Evolutionary conservation across 2,888 invertebrate species (phyloP).

Genomic region (Marronus borbonicus): DNA sequence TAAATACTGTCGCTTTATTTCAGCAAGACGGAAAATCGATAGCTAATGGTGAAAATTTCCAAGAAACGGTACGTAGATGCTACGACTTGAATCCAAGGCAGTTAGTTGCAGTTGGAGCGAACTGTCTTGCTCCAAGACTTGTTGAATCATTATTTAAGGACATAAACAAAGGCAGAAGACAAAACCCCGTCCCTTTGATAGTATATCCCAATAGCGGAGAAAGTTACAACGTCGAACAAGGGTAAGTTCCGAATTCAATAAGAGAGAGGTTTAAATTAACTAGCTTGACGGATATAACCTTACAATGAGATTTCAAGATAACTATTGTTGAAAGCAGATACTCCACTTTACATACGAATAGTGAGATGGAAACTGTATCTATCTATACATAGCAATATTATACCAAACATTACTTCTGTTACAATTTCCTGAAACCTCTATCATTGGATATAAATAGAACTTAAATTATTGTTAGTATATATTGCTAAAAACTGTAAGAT

Average conservation of each 20-base stretch:
- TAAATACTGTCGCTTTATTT: conserved; percentile 34
- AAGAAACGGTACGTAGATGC: conserved; percentile 80
- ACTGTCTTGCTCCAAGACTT: conserved; percentile 84
- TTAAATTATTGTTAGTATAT: no score
- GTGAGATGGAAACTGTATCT: background rate
- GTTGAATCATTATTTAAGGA: conserved; percentile 76
- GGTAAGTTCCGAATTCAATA: conserved; percentile 70
- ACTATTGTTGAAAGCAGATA: conserved; percentile 13
- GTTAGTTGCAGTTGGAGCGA: conserved; percentile 90
- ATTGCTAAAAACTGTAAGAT: no score
- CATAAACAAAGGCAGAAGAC: conserved; percentile 71
- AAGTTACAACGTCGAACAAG: conserved; percentile 79
- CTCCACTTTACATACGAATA: background rate
- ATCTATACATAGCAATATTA: background rate
- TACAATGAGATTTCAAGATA: conserved; percentile 4
- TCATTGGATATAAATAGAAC: no score
- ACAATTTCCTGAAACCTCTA: no score
- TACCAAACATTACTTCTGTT: no score
- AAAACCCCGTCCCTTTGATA: conserved; percentile 80
- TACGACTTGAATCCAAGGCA: conserved; percentile 77
- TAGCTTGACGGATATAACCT: conserved; percentile 8
- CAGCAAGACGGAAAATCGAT: conserved; percentile 77
- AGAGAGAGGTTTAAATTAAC: background rate
- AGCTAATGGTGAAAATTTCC: conserved; percentile 87
- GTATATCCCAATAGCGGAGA: conserved; percentile 96